phyloP scores from a whole-genome alignment of 2,113 vertebrate genomes.

The Ailuropoda melanoleuca region DNA sequence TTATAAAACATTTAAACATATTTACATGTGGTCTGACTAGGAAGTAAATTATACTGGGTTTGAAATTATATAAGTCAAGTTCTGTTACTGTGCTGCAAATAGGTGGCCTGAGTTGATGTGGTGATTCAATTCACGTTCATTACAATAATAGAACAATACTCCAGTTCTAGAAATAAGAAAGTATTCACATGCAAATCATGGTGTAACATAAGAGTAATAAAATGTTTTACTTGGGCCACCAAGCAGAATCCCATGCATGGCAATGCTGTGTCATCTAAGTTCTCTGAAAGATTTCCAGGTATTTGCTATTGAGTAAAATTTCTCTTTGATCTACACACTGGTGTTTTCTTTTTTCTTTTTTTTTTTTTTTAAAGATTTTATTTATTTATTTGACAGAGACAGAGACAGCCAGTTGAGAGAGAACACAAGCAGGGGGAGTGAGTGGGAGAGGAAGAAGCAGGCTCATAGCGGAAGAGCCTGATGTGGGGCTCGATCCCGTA shows the following conservation, averaged over 20 bases:
- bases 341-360: too few species aligned
- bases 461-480: too few species aligned
- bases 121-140: not conserved
- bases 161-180: conserved; percentile 21
- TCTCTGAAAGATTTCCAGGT: not conserved
- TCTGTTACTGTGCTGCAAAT: not conserved
- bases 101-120: not conserved
- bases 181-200: not conserved
- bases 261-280: not conserved
- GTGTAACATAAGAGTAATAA: not conserved
- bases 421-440: too few species aligned
- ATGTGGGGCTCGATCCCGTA: too few species aligned
- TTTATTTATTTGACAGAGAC: too few species aligned
- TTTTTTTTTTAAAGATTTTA: too few species aligned
- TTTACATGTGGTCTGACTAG: not conserved
- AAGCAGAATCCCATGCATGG: not conserved
- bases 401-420: too few species aligned
- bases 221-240: not conserved
- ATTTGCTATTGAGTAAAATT: not conserved
- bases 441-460: too few species aligned
- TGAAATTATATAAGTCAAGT: conserved; percentile 7
- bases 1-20: not conserved
- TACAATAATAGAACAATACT: not conserved
- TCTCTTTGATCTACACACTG: not conserved
- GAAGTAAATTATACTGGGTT: not conserved